Evolutionary conservation across 2,888 invertebrate species (phyloP).

Genomic region (Copidosoma aretas): DNA sequence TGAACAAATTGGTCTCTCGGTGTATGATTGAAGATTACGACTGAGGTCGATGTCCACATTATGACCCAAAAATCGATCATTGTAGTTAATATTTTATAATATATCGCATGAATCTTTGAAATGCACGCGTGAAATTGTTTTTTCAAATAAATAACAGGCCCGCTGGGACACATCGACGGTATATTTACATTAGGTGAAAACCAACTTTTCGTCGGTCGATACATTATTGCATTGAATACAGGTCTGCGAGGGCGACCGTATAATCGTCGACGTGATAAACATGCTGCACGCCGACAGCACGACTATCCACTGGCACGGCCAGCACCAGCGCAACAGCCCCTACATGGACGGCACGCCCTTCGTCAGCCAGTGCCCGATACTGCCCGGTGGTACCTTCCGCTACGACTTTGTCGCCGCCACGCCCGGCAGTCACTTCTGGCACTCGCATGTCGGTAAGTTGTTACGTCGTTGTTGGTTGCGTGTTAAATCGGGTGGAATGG

Average conservation of each 20-base stretch:
- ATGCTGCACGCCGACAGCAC: conserved; percentile 80
- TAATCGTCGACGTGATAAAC: conserved; percentile 85
- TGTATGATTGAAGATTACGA: no score
- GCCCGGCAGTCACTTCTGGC: conserved; percentile 87
- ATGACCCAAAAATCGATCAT: no score
- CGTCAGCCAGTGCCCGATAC: conserved; percentile 84
- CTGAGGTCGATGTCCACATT: no score
- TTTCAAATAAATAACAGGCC: no score
- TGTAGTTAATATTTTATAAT: no score
- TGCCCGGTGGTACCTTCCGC: conserved; percentile 76
- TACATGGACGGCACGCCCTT: conserved; percentile 91
- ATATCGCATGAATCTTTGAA: no score
- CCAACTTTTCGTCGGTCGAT: not conserved
- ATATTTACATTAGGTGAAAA: no score
- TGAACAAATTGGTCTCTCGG: no score
- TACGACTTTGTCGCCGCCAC: conserved; percentile 78
- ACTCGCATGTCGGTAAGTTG: conserved; percentile 70
- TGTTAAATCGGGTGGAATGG: no score
- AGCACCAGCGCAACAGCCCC: conserved; percentile 78
- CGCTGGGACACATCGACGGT: no score
- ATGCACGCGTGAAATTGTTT: no score
- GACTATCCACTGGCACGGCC: conserved; percentile 91
- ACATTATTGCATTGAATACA: conserved; percentile 51
- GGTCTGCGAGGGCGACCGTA: conserved; percentile 85
- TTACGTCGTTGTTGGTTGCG: no score